Conservation (phyloP, 2,113 vertebrate species). For the Todiramphus chloris region DNA sequence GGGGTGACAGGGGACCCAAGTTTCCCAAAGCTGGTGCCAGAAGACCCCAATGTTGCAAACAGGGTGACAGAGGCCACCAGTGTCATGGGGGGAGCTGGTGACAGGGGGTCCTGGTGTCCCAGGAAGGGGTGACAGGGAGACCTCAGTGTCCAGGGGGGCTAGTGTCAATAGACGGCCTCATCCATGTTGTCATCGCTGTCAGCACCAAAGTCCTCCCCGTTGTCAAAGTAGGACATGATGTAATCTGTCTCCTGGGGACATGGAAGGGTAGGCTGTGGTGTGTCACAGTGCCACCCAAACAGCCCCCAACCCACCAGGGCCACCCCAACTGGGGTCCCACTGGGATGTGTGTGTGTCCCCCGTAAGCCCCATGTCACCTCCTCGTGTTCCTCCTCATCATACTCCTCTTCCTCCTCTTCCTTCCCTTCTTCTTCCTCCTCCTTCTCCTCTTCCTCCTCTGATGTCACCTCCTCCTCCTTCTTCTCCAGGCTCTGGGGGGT, state of each 20-base stretch:
- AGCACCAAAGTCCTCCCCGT: background rate
- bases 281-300: background rate
- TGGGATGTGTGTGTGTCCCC: background rate
- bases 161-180: background rate
- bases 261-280: background rate
- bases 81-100: background rate
- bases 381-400: conserved; percentile 87
- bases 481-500: conserved; percentile 83
- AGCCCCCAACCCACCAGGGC: no score
- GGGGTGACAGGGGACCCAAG: background rate
- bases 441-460: conserved; percentile 83
- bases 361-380: conserved; percentile 70
- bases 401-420: conserved; percentile 84
- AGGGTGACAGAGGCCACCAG: no score
- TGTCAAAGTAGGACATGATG: background rate
- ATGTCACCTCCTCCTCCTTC: conserved; percentile 83
- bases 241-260: background rate
- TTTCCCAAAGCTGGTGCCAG: background rate
- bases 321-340: no score
- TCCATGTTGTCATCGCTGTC: background rate
- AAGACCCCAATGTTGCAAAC: background rate
- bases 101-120: background rate
- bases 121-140: background rate
- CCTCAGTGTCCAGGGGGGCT: background rate
- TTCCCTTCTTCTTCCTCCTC: conserved; percentile 79